phyloP scores from a whole-genome alignment of 2,888 invertebrate species.

The Cyrtodaria siliqua region DNA sequence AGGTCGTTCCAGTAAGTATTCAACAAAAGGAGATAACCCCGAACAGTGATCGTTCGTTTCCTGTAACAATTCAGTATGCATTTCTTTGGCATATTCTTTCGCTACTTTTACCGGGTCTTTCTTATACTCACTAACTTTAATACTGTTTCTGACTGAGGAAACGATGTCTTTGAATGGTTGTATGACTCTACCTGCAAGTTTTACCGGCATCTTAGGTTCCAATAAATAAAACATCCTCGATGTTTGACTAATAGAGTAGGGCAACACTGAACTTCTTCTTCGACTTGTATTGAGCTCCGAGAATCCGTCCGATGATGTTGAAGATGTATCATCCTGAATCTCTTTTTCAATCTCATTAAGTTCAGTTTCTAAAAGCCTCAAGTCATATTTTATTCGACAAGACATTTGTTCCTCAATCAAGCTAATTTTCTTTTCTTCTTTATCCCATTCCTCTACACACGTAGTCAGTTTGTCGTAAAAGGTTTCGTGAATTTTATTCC shows the following conservation, averaged over 20 bases:
- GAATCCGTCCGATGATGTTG: slow-evolving; percentile 5
- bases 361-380: slow-evolving; percentile 68
- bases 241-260: background rate
- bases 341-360: slow-evolving; percentile 64
- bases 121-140: slow-evolving; percentile 50
- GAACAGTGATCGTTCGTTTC: slow-evolving; percentile 15
- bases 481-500: slow-evolving; percentile 47
- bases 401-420: slow-evolving; percentile 55
- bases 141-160: slow-evolving; percentile 19
- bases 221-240: slow-evolving; percentile 8
- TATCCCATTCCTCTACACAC: slow-evolving; percentile 64
- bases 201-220: slow-evolving; percentile 49
- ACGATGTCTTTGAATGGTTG: slow-evolving; percentile 37
- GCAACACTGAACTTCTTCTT: slow-evolving; percentile 24
- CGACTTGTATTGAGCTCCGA: slow-evolving; percentile 28
- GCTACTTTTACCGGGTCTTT: slow-evolving; percentile 56
- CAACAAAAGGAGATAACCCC: slow-evolving; percentile 38
- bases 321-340: slow-evolving; percentile 50
- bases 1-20: slow-evolving; percentile 56
- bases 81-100: slow-evolving; percentile 35
- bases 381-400: slow-evolving; percentile 53
- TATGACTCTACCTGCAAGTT: slow-evolving; percentile 48
- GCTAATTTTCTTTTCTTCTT: slow-evolving; percentile 45
- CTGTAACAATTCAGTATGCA: slow-evolving; percentile 36
- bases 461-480: slow-evolving; percentile 55